Evolutionary conservation across 2,797 vertebrate genomes (phyloP).

Genomic region (Tapirus indicus): DNA sequence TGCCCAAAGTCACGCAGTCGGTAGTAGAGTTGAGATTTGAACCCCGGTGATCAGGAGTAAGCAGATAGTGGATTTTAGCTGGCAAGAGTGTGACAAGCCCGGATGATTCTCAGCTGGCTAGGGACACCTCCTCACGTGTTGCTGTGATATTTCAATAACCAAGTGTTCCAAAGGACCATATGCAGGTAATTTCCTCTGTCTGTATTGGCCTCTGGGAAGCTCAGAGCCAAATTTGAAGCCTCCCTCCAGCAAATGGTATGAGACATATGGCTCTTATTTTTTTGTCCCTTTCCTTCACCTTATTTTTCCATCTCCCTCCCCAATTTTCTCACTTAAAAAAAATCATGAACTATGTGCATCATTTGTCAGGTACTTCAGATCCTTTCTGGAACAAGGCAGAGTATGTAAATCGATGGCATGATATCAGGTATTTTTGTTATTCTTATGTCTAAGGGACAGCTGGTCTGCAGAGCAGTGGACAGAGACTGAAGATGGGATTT

Average conservation of each 20-base stretch:
- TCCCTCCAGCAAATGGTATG: neutral
- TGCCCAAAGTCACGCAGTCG: neutral
- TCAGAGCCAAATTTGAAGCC: slow-evolving; percentile 1
- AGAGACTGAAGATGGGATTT: neutral
- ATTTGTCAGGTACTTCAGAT: neutral
- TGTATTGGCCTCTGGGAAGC: neutral
- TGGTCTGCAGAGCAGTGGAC: neutral
- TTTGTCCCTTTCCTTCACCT: neutral
- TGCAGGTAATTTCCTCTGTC: neutral
- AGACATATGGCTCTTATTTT: neutral
- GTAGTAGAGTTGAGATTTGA: neutral
- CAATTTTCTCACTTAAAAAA: neutral
- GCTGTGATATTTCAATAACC: neutral
- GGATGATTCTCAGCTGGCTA: neutral
- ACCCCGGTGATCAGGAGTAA: neutral
- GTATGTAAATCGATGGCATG: neutral
- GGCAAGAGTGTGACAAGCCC: neutral
- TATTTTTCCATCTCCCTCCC: neutral
- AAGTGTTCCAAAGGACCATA: neutral
- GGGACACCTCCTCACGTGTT: neutral
- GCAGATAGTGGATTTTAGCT: neutral
- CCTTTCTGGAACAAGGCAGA: neutral
- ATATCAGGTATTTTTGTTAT: neutral
- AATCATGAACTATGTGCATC: neutral
- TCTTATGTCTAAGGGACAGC: neutral